Evolutionary conservation across 2,113 vertebrate species (phyloP), one percentile per base, ranked within the genome.

Genomic region (Typhlomys cinereus): DNA sequence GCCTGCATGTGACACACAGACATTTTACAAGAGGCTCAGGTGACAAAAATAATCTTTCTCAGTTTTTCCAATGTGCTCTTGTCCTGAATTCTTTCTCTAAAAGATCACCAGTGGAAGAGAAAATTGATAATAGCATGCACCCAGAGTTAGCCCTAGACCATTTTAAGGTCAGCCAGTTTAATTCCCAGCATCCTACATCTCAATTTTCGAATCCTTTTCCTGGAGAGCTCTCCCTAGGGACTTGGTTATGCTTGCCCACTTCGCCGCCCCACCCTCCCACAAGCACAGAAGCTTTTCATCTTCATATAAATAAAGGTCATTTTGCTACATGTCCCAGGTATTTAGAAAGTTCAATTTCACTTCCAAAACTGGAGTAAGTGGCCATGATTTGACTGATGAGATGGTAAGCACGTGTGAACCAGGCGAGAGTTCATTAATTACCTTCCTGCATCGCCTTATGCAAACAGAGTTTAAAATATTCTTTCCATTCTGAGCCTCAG

Each of bases 381-480:
- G 0, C 9, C 61, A 34, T 79, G 46, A 48, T 11, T 5, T 13
- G 29, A 48, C 25, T 54, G 20, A 91, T 44, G 34, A 89, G 21
- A 89, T 23, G 27, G 8, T 15, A 83, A 25, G 3, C 67, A 46
- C 46, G 87, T 78, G 64, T n/a, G 29, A 93, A 82, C 87, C n/a
- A 75, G 29, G 13, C 44, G 59, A 76, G 25, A 69, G 41, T 85
- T 88, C 67, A 48, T 83, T n/a, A 83, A 64, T 82, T 73, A 29
- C 17, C 48, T 85, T 90, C n/a, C 17, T 36, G 14, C 29, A 34
- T 93, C 17, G 3, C 41, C 27, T 54, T 78, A 76, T 31, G 8
- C 82, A 78, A 93, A 23, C 29, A 64, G 8, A 54, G 31, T 71
- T 88, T 79, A 90, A 88, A 81, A 81, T 71, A 50, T n/a, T 46